Evolutionary conservation across 2,113 vertebrate genomes (phyloP), one percentile per base, ranked within the genome.

Genomic region (Pipa parva): DNA sequence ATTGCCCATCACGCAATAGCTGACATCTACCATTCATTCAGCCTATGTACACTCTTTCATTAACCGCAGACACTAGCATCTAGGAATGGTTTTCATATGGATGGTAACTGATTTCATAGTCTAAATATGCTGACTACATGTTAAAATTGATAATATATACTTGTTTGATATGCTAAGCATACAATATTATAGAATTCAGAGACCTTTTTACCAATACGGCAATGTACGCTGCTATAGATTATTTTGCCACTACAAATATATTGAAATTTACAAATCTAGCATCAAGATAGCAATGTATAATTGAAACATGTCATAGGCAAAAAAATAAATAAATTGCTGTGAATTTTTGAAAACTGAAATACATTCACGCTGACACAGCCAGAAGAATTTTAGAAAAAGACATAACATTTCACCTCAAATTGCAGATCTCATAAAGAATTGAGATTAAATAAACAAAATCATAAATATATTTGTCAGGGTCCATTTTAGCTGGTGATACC

Each of bases 1-100:
- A 92, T 91, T 77, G 64, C 84, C 88, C 88, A 93, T 93, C 90
- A 90, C 72, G 73, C 85, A 73, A 83, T 61, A 84, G 83, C 83
- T 91, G 90, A 92, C 88, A 90, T 84, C 82, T 87, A 81, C 83
- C 85, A 86, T 84, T 87, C 83, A 82, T 85, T 60, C 71, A 59
- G 73, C 75, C 76, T 71, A 68, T 78, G 82, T 84, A 76, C 36
- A 66, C 80, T 75, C 63, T 83, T 88, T 82, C 83, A 82, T 79
- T 82, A 88, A 75, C 54, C 58, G 55, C 75, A 72, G 75, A 62
- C 11, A 62, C 11, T 70, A 73, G 72, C 75, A 76, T 77, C 66
- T 31, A 78, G 75, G 71, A 79, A 75, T 24, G 26, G 78, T 75
- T 82, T 78, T 73, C 80, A 78, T 80, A 64, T 62, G 74, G 76